Percentiles rank a stretch among this genome's conserved stretches.
Evolutionary conservation across 2,797 vertebrate species (phyloP).

Genomic region (Zenarchopterus dispar): DNA sequence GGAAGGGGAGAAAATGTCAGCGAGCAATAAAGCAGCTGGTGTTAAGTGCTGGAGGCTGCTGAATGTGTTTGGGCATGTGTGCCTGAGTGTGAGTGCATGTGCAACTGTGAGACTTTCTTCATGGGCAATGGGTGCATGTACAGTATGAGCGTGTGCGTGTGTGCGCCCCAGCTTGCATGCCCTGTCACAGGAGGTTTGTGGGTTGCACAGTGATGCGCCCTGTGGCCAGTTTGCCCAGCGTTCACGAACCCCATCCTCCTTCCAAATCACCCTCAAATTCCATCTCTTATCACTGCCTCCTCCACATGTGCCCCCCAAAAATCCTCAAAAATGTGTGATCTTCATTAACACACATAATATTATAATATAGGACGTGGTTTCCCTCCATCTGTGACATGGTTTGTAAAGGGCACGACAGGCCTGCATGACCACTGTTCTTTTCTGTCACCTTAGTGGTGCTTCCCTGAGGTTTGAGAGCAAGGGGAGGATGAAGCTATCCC

Average conservation of each 20-base stretch:
- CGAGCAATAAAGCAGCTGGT: slow-evolving; percentile 78
- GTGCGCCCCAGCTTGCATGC: slow-evolving; percentile 50
- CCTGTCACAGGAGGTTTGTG: slow-evolving; percentile 76
- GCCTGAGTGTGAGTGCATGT: slow-evolving; percentile 38
- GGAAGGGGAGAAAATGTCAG: slow-evolving; percentile 82
- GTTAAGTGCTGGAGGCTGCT: slow-evolving; percentile 75
- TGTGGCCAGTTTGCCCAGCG: slow-evolving; percentile 68
- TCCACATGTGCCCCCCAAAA: slow-evolving; percentile 1
- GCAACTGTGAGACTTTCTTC: slow-evolving; percentile 45
- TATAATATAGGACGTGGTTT: slow-evolving; percentile 5
- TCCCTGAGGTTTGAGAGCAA: slow-evolving; percentile 41
- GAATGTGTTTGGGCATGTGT: slow-evolving; percentile 56
- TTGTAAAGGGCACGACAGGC: slow-evolving; percentile 12
- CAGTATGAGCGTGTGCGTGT: slow-evolving; percentile 30
- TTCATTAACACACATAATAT: slow-evolving; percentile 17
- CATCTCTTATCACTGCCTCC: not conserved
- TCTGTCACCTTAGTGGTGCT: slow-evolving; percentile 25
- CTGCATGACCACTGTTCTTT: slow-evolving; percentile 22
- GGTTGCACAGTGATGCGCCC: slow-evolving; percentile 74
- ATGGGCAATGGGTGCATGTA: slow-evolving; percentile 44
- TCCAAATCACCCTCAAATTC: slow-evolving; percentile 23
- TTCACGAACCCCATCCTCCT: slow-evolving; percentile 50
- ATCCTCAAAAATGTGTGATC: slow-evolving; percentile 16
- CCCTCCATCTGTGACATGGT: slow-evolving; percentile 10
- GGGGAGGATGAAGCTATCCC: slow-evolving; percentile 37